A percentile compares a stretch with the other conserved stretches of the same genome.
phyloP scores from a whole-genome alignment of 1,140 invertebrate species.

The Apis mellifera region Amel_HAv3.1 CM009943.2:5830501-5831000 shows the following conservation, averaged over 20 bases:
- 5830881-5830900: background rate
- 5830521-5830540: background rate
- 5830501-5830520: background rate
- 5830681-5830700: slow-evolving; percentile 48
- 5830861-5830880: background rate
- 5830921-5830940: background rate
- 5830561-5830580: background rate
- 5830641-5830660: slow-evolving; percentile 45
- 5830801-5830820: background rate
- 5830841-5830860: background rate
- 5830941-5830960: background rate
- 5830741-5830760: background rate
- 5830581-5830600: slow-evolving; percentile 12
- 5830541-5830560: background rate
- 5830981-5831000: background rate
- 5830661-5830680: slow-evolving; percentile 62
- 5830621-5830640: slow-evolving; percentile 3
- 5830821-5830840: background rate
- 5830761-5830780: background rate
- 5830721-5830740: background rate
- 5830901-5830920: slow-evolving; percentile 8
- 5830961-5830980: background rate
- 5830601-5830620: background rate
- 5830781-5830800: background rate
- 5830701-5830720: slow-evolving; percentile 21